Evolutionary conservation across 2,113 vertebrate genomes (phyloP).

Genomic region (Larimichthys polyactis): DNA sequence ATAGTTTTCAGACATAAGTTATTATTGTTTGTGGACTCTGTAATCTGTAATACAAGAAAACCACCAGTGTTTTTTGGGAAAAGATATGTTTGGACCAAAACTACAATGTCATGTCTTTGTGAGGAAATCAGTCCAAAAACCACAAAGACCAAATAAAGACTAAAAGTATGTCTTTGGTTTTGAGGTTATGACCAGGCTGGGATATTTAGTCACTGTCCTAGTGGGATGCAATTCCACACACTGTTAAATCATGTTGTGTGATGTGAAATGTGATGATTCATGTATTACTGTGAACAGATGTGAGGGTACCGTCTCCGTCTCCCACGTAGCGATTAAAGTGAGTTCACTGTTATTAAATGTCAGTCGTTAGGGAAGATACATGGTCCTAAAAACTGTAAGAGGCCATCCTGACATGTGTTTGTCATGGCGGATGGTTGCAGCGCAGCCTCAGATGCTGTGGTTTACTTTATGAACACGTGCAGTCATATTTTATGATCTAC

Average conservation of each 20-base stretch:
- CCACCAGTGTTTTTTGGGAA: not conserved
- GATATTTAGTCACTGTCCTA: not conserved
- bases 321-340: not conserved
- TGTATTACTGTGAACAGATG: constrained; percentile 16
- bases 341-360: constrained; percentile 2
- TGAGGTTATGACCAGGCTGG: not conserved
- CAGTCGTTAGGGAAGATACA: not conserved
- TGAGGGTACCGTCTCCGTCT: constrained; percentile 12
- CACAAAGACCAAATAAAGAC: not conserved
- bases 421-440: constrained; percentile 11
- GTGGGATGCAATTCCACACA: not conserved
- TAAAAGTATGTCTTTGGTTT: constrained; percentile 2
- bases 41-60: not conserved
- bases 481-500: constrained; percentile 2
- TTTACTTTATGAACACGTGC: constrained; percentile 28
- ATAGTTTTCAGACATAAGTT: not conserved
- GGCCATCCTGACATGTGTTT: constrained; percentile 3
- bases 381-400: constrained; percentile 6
- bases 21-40: not conserved
- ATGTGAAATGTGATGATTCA: constrained; percentile 28
- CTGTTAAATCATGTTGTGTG: not conserved
- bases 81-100: not conserved
- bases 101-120: not conserved
- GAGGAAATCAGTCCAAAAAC: constrained; percentile 1
- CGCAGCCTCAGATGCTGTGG: constrained; percentile 13